These are phyloP conservation scores for Caenorhabditis brenneri DNA, from an alignment of 1,140 invertebrate species.

Conservation along the genomic window DNA sequence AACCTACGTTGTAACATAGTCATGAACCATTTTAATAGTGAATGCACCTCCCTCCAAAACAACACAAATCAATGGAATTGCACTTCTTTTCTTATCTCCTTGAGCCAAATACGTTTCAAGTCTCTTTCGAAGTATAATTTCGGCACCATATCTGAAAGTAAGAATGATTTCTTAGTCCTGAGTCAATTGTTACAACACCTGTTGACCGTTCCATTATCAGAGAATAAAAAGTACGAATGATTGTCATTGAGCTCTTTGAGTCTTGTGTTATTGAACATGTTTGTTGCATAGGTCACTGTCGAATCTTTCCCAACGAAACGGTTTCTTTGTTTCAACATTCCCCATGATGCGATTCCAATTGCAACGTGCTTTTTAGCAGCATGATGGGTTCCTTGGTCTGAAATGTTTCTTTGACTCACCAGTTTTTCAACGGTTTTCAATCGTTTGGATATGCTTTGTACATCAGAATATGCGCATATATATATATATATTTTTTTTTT, in stretches of 20 bases:
- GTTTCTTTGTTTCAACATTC: conserved; percentile 90
- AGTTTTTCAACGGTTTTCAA: conserved; percentile 48
- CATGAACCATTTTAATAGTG: conserved; percentile 90
- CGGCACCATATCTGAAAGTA: conserved; percentile 73
- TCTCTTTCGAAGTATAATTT: conserved; percentile 73
- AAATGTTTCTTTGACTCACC: background rate
- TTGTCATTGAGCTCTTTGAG: conserved; percentile 89
- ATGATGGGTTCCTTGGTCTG: conserved; percentile 28
- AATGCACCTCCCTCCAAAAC: conserved; percentile 96
- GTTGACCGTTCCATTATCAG: conserved; percentile 92
- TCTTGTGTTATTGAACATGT: conserved; percentile 76
- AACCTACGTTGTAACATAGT: conserved; percentile 83
- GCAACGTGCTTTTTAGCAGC: conserved; percentile 42
- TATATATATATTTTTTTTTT: too few species aligned
- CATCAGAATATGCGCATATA: too few species aligned
- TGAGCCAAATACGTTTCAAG: conserved; percentile 73
- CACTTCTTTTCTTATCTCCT: conserved; percentile 33
- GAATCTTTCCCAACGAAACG: conserved; percentile 77
- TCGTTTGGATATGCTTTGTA: too few species aligned
- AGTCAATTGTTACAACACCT: conserved; percentile 50
- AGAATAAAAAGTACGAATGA: conserved; percentile 92
- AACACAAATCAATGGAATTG: conserved; percentile 86
- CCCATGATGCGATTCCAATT: conserved; percentile 97
- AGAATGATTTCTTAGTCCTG: background rate
- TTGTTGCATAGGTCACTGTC: conserved; percentile 47